These are phyloP conservation scores for Brachionus rubens DNA, from an alignment of 1,140 invertebrate species.

Conservation along the genomic window DNA sequence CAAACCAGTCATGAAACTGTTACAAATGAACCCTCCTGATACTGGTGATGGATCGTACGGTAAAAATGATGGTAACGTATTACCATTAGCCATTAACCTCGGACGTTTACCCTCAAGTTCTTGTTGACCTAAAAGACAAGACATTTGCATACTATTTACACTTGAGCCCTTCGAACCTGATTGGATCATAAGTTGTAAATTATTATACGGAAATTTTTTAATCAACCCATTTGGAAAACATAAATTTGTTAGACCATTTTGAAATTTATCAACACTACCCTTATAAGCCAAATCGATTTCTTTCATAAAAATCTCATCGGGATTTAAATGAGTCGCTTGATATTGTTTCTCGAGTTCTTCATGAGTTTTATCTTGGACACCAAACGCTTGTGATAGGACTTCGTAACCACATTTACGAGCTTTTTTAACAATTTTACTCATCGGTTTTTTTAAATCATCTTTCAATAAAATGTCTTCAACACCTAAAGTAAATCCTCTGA, in stretches of 20 bases:
- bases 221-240: constrained; percentile 77
- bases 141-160: constrained; percentile 92
- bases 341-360: constrained; percentile 62
- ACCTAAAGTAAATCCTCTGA: constrained; percentile 86
- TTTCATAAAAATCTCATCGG: constrained; percentile 73
- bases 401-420: constrained; percentile 65
- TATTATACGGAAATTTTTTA: constrained; percentile 85
- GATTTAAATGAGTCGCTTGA: constrained; percentile 68
- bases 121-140: constrained; percentile 91
- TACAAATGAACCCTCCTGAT: constrained; percentile 91
- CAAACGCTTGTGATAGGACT: constrained; percentile 66
- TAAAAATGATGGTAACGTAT: constrained; percentile 85
- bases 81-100: constrained; percentile 86
- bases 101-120: constrained; percentile 95
- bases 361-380: constrained; percentile 65
- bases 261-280: constrained; percentile 72
- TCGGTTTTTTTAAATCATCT: constrained; percentile 63
- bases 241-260: constrained; percentile 82
- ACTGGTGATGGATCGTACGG: constrained; percentile 82
- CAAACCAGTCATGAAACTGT: constrained; percentile 93
- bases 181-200: constrained; percentile 93
- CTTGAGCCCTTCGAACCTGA: constrained; percentile 95
- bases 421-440: constrained; percentile 66
- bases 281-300: constrained; percentile 84
- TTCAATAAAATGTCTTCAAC: constrained; percentile 74